Evolutionary conservation across 2,797 vertebrate species (phyloP).

Genomic region (Hemitrygon akajei): DNA sequence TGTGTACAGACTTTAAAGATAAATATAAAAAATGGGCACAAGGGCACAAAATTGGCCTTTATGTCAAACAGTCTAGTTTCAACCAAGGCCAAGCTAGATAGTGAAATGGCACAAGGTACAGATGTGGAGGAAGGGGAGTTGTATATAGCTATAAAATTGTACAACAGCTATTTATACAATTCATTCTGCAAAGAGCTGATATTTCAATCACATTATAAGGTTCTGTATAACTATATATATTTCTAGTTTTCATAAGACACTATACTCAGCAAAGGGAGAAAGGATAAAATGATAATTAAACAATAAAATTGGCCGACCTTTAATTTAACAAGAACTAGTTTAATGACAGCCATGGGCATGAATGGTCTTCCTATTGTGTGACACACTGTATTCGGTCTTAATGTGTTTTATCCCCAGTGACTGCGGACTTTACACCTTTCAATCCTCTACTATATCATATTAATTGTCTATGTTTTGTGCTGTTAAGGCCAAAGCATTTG

Average conservation of each 20-base stretch:
- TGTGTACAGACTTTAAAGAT: background rate
- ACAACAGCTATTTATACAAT: background rate
- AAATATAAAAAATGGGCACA: background rate
- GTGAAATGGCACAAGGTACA: background rate
- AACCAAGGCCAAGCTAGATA: background rate
- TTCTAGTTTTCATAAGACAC: background rate
- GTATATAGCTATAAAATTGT: background rate
- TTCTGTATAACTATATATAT: background rate
- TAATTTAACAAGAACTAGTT: background rate
- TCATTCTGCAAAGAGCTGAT: background rate
- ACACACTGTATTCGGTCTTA: background rate
- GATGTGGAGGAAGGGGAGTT: background rate
- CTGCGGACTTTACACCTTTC: background rate
- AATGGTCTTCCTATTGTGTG: background rate
- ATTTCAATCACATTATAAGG: background rate
- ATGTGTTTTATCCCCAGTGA: background rate
- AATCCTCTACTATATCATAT: background rate
- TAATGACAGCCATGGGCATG: background rate
- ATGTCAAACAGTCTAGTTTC: background rate
- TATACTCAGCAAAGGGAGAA: background rate
- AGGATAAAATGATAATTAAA: background rate
- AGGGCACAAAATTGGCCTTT: background rate
- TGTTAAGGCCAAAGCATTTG: background rate
- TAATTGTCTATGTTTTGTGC: background rate
- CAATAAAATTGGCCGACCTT: background rate